phyloP scores from a whole-genome alignment of 2,113 vertebrate genomes.

The Syrmaticus mikado region DNA sequence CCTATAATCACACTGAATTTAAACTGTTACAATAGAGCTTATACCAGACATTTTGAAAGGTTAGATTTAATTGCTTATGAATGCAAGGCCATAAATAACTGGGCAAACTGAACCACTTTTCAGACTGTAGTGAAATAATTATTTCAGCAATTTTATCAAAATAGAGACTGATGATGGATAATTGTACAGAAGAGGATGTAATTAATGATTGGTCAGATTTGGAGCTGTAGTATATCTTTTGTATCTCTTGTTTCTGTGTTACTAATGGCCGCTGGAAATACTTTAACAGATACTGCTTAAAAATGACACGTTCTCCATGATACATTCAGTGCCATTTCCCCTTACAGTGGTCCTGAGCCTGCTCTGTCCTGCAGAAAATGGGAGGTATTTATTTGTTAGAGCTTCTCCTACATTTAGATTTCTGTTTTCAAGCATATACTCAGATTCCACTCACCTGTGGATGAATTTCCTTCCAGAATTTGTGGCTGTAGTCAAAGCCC shows the following conservation, averaged over 20 bases:
- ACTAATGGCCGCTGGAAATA: not conserved
- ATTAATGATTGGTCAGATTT: not conserved
- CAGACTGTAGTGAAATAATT: not conserved
- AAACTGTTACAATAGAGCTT: not conserved
- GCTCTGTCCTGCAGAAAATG: not conserved
- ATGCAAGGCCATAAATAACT: not conserved
- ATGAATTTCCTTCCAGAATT: not conserved
- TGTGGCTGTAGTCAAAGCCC: not conserved
- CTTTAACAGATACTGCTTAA: not conserved
- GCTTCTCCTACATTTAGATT: not conserved
- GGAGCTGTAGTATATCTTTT: not conserved
- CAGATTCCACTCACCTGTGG: not conserved
- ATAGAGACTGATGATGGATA: not conserved
- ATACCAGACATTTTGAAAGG: not conserved
- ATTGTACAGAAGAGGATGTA: not conserved
- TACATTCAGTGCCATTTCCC: not conserved
- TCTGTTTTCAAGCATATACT: not conserved
- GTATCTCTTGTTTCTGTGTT: not conserved
- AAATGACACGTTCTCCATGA: not conserved
- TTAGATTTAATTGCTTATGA: not conserved
- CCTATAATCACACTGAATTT: not conserved
- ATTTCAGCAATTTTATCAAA: not conserved
- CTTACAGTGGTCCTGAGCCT: not conserved
- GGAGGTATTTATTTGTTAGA: not conserved
- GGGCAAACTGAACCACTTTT: not conserved